Conservation (phyloP, 2,797 vertebrate genomes). For the Tenualosa thibaudeaui region DNA sequence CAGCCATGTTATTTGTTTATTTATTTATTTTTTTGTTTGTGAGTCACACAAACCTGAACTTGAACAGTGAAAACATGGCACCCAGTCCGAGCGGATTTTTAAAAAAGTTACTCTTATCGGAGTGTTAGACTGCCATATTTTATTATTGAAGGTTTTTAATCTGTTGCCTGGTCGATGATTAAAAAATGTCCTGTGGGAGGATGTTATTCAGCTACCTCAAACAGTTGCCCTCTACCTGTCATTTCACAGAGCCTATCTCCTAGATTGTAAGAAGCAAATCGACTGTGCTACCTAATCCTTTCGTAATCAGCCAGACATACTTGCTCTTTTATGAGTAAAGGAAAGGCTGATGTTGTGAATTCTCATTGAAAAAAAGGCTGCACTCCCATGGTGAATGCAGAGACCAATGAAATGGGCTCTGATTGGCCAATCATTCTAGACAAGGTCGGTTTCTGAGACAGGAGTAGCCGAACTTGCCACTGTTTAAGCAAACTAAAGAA, state of each 20-base stretch:
- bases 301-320: background rate
- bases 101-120: background rate
- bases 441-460: background rate
- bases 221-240: background rate
- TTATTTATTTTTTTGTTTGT: background rate
- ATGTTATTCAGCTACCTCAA: background rate
- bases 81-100: conserved; percentile 16
- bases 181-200: background rate
- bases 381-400: background rate
- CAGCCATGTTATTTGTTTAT: background rate
- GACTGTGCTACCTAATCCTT: background rate
- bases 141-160: conserved; percentile 26
- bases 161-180: background rate
- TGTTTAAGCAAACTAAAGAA: background rate
- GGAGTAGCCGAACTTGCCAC: background rate
- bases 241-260: background rate
- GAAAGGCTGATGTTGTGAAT: background rate
- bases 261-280: background rate
- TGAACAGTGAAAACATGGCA: background rate
- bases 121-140: background rate
- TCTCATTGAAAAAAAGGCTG: background rate
- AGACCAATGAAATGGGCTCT: background rate
- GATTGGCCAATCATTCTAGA: background rate
- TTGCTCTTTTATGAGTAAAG: conserved; percentile 4
- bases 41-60: background rate